Base-by-base conservation (phyloP, 2,888 invertebrate genomes). In the Chloroclysta siterata region DNA sequence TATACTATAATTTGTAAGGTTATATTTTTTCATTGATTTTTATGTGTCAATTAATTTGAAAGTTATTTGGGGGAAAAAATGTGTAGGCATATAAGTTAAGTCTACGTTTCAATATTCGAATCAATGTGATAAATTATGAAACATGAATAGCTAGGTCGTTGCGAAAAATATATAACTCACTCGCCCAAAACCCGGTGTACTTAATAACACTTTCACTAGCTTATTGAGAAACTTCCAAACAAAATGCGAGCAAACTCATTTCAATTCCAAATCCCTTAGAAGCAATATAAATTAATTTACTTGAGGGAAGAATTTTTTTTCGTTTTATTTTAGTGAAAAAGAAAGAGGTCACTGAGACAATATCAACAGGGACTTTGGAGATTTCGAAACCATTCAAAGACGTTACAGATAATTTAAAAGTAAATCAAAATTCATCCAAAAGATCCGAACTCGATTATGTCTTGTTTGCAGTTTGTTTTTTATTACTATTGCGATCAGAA, bases 241-340 rank as follows among this genome's bases (percentile, higher is more conserved):
- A 55, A 62, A 62, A 56, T 42, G 41, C 47, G 52, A 54, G 52
- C 44, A 55, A 66, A 62, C 62, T 66, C 59, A 66, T 62, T 61
- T 48, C 55, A 55, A 59, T 66, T 59, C 65, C 48, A 66, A 66
- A 66, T 66, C 65, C 62, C 55, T 47, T 33, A 47, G 57, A 54
- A 65, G 52, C 62, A 47, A 62, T 66, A 14, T 41, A 59, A 59
- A 66, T 59, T 66, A 66, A 62, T 62, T 66, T 53, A 58, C 55
- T 56, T n/a, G 52, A 28, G 51, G 33, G 44, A 64, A 39, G 36
- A 60, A 64, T 56, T 44, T 53, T 44, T 50, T 52, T 52, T 53
- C n/a, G 48, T 59, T 63, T 64, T 56, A 53, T 56, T 57, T 14
- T 33, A 14, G 15, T 28, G 46, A 60, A 56, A 56, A 63, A 46